Conservation (phyloP, 2,888 invertebrate genomes). For the Drosophila robusta region DNA sequence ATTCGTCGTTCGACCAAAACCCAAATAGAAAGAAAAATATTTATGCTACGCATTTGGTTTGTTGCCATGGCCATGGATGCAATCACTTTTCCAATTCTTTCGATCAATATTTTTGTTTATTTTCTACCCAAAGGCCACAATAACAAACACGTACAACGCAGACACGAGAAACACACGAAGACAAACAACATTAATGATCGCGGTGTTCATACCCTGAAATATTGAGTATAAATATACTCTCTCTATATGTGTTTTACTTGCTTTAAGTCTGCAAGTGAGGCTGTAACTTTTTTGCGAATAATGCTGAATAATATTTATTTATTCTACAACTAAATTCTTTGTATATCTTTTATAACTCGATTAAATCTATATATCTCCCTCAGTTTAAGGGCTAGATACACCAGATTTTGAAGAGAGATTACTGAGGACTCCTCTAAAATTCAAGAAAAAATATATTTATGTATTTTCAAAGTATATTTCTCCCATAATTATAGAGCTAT, state of each 20-base stretch:
- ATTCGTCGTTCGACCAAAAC: conserved; percentile 42
- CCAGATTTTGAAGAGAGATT: too few relatives aligned
- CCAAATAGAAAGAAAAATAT: conserved; percentile 67
- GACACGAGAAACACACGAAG: conserved; percentile 7
- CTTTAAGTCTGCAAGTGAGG: not conserved
- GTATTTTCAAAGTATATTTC: too few relatives aligned
- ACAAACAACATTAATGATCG: conserved; percentile 14
- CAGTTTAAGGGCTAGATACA: too few relatives aligned
- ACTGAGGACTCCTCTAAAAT: too few relatives aligned
- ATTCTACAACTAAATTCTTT: too few relatives aligned
- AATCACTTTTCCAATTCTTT: conserved; percentile 42
- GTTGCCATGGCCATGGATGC: conserved; percentile 36
- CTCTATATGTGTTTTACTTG: not conserved
- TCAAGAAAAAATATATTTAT: too few relatives aligned
- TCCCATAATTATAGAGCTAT: too few relatives aligned
- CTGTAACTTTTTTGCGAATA: not conserved
- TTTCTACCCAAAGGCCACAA: conserved; percentile 58
- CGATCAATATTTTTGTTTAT: conserved; percentile 62
- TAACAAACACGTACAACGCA: conserved; percentile 33
- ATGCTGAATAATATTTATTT: too few relatives aligned
- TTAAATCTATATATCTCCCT: too few relatives aligned
- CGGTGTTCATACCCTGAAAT: conserved; percentile 19
- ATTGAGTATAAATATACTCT: not conserved
- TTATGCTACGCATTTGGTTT: conserved; percentile 61
- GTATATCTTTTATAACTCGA: too few relatives aligned